A percentile compares a stretch with the other conserved stretches of the same genome.
Conservation (phyloP, 1,140 invertebrate genomes). For the Drosophila elegans region DNA sequence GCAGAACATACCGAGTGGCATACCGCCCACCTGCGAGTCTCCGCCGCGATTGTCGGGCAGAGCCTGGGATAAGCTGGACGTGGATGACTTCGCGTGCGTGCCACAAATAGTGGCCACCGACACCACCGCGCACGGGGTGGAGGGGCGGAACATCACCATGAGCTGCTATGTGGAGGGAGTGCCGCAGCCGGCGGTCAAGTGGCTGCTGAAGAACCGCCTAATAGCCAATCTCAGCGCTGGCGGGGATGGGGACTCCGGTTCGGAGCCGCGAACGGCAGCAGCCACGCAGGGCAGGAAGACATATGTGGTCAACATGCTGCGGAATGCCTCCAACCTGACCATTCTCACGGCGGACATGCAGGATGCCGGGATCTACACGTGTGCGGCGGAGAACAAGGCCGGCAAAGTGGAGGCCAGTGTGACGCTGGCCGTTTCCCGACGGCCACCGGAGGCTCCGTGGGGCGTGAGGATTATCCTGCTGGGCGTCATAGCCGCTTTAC, state of each 20-base stretch:
- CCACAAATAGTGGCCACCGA: constrained; percentile 88
- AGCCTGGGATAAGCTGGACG: constrained; percentile 90
- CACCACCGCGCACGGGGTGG: constrained; percentile 86
- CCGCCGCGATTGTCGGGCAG: constrained; percentile 87
- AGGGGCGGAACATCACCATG: constrained; percentile 91
- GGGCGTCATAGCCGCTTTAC: constrained; percentile 87
- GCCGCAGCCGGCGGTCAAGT: constrained; percentile 88
- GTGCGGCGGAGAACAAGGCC: constrained; percentile 91
- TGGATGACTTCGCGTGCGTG: constrained; percentile 92
- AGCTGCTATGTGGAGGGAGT: constrained; percentile 89
- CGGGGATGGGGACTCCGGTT: constrained; percentile 45
- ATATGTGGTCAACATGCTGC: constrained; percentile 85
- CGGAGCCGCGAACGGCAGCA: constrained; percentile 67
- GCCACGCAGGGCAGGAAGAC: constrained; percentile 85
- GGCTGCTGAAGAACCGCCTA: constrained; percentile 85
- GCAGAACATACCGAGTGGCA: constrained; percentile 90
- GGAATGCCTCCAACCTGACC: constrained; percentile 88
- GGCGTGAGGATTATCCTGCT: constrained; percentile 86
- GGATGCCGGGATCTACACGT: constrained; percentile 91
- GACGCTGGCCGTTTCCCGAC: constrained; percentile 88
- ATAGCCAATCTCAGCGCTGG: constrained; percentile 79
- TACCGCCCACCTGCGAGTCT: constrained; percentile 88
- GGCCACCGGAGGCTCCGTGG: constrained; percentile 84
- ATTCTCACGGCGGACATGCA: constrained; percentile 89
- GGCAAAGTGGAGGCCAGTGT: constrained; percentile 90